Conservation (phyloP, 1,140 invertebrate genomes). For the Belonocnema kinseyi region DNA sequence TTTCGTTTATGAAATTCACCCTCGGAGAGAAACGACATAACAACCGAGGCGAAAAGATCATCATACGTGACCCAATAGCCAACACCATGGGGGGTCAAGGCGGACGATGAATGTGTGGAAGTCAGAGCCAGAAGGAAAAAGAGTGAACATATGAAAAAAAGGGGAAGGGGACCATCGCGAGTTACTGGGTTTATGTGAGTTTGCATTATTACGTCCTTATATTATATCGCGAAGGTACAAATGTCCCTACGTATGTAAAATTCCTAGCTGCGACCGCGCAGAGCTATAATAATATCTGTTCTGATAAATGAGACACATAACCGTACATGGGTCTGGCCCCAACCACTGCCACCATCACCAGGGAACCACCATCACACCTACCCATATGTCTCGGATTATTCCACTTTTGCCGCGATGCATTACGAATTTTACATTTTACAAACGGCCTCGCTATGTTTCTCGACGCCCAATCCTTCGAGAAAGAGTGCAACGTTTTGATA, state of each 20-base stretch:
- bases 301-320: slow-evolving; percentile 75
- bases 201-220: slow-evolving; percentile 72
- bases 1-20: no score
- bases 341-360: slow-evolving; percentile 44
- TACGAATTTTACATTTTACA: slow-evolving; percentile 74
- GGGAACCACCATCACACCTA: slow-evolving; percentile 45
- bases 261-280: slow-evolving; percentile 68
- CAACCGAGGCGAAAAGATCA: no score
- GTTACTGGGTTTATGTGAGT: slow-evolving; percentile 56
- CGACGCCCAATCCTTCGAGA: slow-evolving; percentile 70
- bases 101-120: slow-evolving; percentile 1
- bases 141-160: slow-evolving; percentile 34
- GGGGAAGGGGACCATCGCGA: slow-evolving; percentile 37
- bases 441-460: slow-evolving; percentile 69
- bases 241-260: slow-evolving; percentile 73
- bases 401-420: slow-evolving; percentile 73
- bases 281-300: slow-evolving; percentile 73
- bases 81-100: slow-evolving; percentile 13
- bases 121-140: slow-evolving; percentile 35
- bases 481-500: slow-evolving; percentile 60
- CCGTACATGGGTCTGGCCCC: slow-evolving; percentile 67
- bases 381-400: slow-evolving; percentile 70
- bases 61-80: neutral
- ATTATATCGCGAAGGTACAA: slow-evolving; percentile 73
- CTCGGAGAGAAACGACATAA: no score